Base-by-base conservation (phyloP, 2,113 vertebrate genomes). In the Hippocampus mohnikei region DNA sequence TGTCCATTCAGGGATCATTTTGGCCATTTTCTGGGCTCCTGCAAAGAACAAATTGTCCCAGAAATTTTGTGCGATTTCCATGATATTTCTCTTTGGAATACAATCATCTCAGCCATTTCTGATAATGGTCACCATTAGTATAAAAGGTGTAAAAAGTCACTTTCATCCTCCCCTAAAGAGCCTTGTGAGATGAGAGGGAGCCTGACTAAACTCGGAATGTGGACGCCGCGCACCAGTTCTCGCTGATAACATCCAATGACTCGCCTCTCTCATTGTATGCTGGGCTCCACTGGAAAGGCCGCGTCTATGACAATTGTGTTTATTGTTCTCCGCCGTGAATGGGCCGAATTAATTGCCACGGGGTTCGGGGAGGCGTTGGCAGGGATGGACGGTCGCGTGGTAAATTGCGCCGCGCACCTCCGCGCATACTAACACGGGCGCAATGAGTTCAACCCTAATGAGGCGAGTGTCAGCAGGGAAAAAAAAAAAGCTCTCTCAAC, bases 271-370 rank as follows among this genome's bases (percentile, higher is more conserved):
- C 61, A 77, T 81, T 88, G 84, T 84, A 86, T 78, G 73, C 64
- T 23, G 25, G 76, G 75, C 67, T 77, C 81, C 77, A 52, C 18
- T 82, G 84, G 85, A 83, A 70, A 68, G 65, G 70, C 21, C 1
- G 33, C 68, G 77, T 78, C 83, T 80, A 52, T 73, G 75, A 67
- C 77, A 71, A 81, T 85, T 87, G 83, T 85, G 77, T 85, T 86
- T 80, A 87, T 89, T 85, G 81, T 81, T 77, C 74, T 81, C 41
- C 64, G 72, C 69, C 73, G 66, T 87, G 83, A 88, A 90, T 84
- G 53, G 73, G 70, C 69, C 12, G 63, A 77, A 84, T 81, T 83
- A 91, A 90, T 91, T 87, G 86, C 84, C 76, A 69, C 5, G n/a
- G 83, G 84, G 73, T 72, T 23, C 37, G 53, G 79, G 75, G 56